A percentile compares a stretch with the other conserved stretches of the same genome.
Evolutionary conservation across 2,113 vertebrate genomes (phyloP).

Genomic region (Thamnaconus septentrionalis): DNA sequence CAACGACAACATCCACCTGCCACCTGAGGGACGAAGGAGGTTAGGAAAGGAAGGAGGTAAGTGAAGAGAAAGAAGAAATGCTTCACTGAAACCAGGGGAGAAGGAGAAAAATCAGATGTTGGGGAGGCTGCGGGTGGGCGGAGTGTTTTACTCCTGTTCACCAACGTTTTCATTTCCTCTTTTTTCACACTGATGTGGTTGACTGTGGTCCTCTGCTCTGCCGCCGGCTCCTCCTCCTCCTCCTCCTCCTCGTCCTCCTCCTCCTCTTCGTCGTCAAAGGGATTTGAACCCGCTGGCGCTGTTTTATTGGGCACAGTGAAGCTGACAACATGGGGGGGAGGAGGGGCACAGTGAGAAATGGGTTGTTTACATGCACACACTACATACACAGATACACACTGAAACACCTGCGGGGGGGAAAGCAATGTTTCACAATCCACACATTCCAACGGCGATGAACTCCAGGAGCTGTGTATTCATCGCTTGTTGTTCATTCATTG

Average conservation of each 20-base stretch:
- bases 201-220: slow-evolving; percentile 50
- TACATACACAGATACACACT: slow-evolving; percentile 20
- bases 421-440: background rate
- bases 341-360: slow-evolving; percentile 77
- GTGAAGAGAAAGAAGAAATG: slow-evolving; percentile 33
- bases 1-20: slow-evolving; percentile 3
- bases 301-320: slow-evolving; percentile 86
- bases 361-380: slow-evolving; percentile 54
- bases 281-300: slow-evolving; percentile 87
- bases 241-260: slow-evolving; percentile 77
- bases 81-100: slow-evolving; percentile 21
- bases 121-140: slow-evolving; percentile 19
- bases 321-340: slow-evolving; percentile 77
- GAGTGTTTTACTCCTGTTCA: slow-evolving; percentile 76
- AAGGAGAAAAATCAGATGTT: slow-evolving; percentile 6
- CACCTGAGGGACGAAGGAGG: slow-evolving; percentile 42
- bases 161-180: slow-evolving; percentile 98
- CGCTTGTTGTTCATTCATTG: too few species aligned
- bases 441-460: too few species aligned
- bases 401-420: background rate
- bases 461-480: too few species aligned
- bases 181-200: slow-evolving; percentile 89
- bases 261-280: slow-evolving; percentile 86
- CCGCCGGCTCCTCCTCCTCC: slow-evolving; percentile 57
- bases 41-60: slow-evolving; percentile 11